Evolutionary conservation across 2,888 invertebrate species (phyloP), one percentile per base, ranked within the genome.

Genomic region (Celastrina argiolus): DNA sequence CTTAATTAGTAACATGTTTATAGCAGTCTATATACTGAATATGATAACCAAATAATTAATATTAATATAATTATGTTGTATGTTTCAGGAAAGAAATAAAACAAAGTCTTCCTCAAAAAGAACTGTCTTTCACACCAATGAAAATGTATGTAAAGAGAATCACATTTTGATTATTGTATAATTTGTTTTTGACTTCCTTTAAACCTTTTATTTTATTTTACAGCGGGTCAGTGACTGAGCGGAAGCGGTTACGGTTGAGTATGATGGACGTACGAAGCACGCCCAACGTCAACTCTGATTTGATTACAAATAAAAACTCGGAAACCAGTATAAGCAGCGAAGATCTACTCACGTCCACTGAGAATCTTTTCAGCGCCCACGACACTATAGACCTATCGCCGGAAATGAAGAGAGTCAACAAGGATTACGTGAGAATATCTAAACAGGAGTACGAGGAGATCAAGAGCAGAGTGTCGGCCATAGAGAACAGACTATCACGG

Each of bases 371-470:
- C 81, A 83, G 80, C 74, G 76, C 87, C 69, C 84, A 88, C 74
- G 87, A 92, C 80, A 86, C 90, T 0, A 87, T 87, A 67, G 87
- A 88, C 75, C 77, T 90, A 69, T 88, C 85, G 5, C 81, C 88
- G 4, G 86, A 85, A 72, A 85, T 76, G 84, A 91, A 77, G 82
- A 91, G 76, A 73, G 72, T 73, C 0, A 81, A 88, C 51, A 89
- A 88, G 74, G 94, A 95, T 75, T 95, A 94, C 76, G 94, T 96
- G 3, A 91, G 93, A 73, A 94, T 95, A 74, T 93, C 95, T 2
- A 95, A 95, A 83, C 93, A 92, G 68, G 95, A 96, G 81, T 96
- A 95, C 74, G 95, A 96, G 80, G 95, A 94, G 73, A 95, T 96
- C 61, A 95, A 95, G 80, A 94, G 92, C 77, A 88, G 95, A 77